These are phyloP conservation scores for Apis florea DNA, from an alignment of 1,140 invertebrate genomes.

Conservation along the genomic window DNA sequence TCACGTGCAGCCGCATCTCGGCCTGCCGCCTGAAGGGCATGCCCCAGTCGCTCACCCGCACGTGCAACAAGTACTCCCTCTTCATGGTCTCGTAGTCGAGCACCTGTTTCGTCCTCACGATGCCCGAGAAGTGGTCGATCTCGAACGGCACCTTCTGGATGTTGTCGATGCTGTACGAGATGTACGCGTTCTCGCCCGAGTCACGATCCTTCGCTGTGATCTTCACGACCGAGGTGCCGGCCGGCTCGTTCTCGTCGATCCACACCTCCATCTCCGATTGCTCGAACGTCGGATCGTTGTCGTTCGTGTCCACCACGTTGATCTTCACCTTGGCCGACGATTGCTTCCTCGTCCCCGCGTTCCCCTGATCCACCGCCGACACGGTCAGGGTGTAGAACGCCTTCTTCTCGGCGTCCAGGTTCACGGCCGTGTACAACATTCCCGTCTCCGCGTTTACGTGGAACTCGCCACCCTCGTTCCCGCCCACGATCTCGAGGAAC, in stretches of 20 bases:
- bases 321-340: conserved; percentile 95
- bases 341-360: conserved; percentile 90
- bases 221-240: conserved; percentile 90
- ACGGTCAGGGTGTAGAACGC: conserved; percentile 95
- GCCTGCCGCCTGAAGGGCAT: conserved; percentile 93
- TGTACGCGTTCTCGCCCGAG: conserved; percentile 95
- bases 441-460: conserved; percentile 92
- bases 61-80: conserved; percentile 88
- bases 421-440: conserved; percentile 91
- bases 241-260: conserved; percentile 93
- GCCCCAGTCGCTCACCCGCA: conserved; percentile 98
- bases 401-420: conserved; percentile 93
- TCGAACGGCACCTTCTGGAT: conserved; percentile 94
- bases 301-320: conserved; percentile 93
- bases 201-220: conserved; percentile 93
- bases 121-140: conserved; percentile 96
- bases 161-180: conserved; percentile 96
- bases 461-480: conserved; percentile 95
- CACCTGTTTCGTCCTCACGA: conserved; percentile 89
- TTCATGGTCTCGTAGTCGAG: conserved; percentile 96
- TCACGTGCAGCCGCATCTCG: conserved; percentile 91
- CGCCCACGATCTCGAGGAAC: conserved; percentile 93
- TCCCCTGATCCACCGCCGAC: conserved; percentile 93
- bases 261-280: conserved; percentile 84
- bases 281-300: conserved; percentile 95